Base-by-base conservation (phyloP, 2,888 invertebrate species). In the Ischnus inquisitorius region DNA sequence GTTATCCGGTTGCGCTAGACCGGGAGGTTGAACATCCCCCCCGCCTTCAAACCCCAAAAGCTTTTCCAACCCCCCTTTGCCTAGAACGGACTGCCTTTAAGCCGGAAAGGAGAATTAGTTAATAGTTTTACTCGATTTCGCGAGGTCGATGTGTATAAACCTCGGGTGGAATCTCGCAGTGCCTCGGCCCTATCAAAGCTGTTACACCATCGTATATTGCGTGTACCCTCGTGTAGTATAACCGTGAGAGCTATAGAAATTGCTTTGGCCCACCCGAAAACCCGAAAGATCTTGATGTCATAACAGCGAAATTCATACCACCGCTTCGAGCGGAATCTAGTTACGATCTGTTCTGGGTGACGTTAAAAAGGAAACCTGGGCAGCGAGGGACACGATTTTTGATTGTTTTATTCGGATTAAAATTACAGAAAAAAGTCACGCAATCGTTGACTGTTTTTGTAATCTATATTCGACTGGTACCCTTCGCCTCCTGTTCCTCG, bases 51-150 rank as follows among this genome's bases (percentile, higher is more conserved):
- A 34, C 34, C 34, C 34, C 34, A n/a, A n/a, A n/a, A n/a, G n/a
- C n/a, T n/a, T n/a, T 34, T 0, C 34, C 34, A 34, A 6, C 5
- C 34, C 34, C 34, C 34, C 74, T 69, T 76, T 34, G n/a, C 28
- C 79, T 76, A 76, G 76, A 83, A 76, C 75, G 60, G 79, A 78
- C 84, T 71, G 71, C 43, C 75, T 71, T 77, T 83, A 85, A 77
- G 74, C 79, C 79, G 85, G 76, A 84, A 85, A 85, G 85, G 82
- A 83, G 87, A 87, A 87, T 87, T 86, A 86, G 87, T 87, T 86
- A 85, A 87, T 87, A 87, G 87, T 87, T 87, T 85, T 77, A 84
- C 77, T 79, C 67, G 85, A 86, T 79, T 82, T 77, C 65, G 74
- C 39, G 51, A 34, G 68, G 34, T 76, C 48, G 51, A 67, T 80